phyloP scores from a whole-genome alignment of 2,797 vertebrate species.

The Xerus rutilus region DNA sequence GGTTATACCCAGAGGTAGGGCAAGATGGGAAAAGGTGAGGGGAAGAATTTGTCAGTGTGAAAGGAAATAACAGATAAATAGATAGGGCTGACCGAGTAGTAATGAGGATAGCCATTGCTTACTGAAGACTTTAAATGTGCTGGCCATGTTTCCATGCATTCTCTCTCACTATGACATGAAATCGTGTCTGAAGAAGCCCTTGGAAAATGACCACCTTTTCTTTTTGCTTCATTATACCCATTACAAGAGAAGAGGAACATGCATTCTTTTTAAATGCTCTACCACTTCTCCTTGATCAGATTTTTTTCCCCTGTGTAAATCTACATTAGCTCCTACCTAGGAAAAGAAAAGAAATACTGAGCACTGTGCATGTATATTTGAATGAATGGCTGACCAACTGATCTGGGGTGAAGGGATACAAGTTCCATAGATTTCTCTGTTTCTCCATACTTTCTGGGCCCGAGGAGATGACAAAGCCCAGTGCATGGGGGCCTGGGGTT shows the following conservation, averaged over 20 bases:
- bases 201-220: background rate
- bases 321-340: background rate
- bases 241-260: background rate
- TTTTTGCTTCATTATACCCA: background rate
- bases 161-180: background rate
- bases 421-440: background rate
- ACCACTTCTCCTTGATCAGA: background rate
- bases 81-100: background rate
- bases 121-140: background rate
- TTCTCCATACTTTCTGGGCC: background rate
- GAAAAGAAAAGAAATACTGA: background rate
- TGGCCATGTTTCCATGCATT: background rate
- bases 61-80: background rate
- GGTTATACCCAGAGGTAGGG: background rate
- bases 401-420: accelerated
- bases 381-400: background rate
- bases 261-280: background rate
- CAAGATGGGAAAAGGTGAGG: background rate
- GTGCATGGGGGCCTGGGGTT: no score
- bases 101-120: background rate
- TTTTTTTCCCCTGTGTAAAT: background rate
- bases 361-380: background rate
- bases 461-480: background rate
- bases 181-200: background rate
- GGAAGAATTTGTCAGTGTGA: background rate